Percentiles rank a stretch among this genome's conserved stretches.
Evolutionary conservation across 2,888 invertebrate genomes (phyloP).

Genomic region (Rhorus exstirpatorius): DNA sequence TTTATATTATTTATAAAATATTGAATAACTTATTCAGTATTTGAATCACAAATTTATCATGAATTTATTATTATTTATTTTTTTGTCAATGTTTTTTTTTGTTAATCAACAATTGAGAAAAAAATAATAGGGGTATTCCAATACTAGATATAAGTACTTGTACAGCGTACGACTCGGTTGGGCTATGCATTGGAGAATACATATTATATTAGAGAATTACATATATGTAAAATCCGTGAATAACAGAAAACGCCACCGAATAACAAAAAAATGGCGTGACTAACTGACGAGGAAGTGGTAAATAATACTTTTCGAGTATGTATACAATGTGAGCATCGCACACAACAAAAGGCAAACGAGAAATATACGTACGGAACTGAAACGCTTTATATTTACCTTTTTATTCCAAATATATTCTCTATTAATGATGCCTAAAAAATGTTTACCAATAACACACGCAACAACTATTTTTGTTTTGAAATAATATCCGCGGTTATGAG

Average conservation of each 20-base stretch:
- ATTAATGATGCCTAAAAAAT: not conserved
- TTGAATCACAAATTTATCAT: not conserved
- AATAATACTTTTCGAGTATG: too few species aligned
- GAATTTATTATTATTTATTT: not conserved
- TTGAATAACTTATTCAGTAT: too few species aligned
- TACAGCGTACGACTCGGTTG: too few species aligned
- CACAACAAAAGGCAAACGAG: too few species aligned
- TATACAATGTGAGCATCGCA: too few species aligned
- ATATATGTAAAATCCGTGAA: too few species aligned
- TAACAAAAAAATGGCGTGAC: not conserved
- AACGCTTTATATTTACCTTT: not conserved
- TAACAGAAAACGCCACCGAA: too few species aligned
- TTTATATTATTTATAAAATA: too few species aligned
- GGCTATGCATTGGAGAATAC: too few species aligned
- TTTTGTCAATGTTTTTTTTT: not conserved
- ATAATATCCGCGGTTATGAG: conserved; percentile 1
- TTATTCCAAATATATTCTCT: conserved; percentile 1
- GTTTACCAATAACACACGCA: not conserved
- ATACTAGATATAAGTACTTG: too few species aligned
- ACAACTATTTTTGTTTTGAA: conserved; percentile 1
- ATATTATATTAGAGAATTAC: too few species aligned
- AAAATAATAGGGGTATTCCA: not conserved
- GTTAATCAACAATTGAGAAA: too few species aligned
- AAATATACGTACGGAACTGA: not conserved
- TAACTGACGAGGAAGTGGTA: not conserved